Evolutionary conservation across 2,888 invertebrate species (phyloP).

Genomic region (Pristionchus maxplancki): DNA sequence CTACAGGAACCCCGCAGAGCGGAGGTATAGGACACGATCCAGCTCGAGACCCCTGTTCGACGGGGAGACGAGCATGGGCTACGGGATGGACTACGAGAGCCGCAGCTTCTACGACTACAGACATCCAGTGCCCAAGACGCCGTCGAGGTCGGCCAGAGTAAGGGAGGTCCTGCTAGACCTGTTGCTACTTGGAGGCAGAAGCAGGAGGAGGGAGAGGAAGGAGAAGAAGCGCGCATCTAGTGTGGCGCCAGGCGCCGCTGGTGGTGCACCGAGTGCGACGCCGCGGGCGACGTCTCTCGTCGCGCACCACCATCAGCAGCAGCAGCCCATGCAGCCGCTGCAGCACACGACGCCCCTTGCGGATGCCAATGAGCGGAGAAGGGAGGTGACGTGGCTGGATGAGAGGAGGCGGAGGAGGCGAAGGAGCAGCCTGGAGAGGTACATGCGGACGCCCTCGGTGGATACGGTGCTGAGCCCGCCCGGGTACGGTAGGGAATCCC

Average conservation of each 20-base stretch:
- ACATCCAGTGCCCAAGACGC: conserved; percentile 31
- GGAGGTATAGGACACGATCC: neutral
- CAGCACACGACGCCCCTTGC: neutral
- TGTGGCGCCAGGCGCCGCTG: neutral
- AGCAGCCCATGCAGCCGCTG: neutral
- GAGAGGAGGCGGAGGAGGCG: conserved; percentile 41
- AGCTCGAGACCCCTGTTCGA: neutral
- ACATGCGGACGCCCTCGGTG: conserved; percentile 50
- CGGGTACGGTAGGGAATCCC: neutral
- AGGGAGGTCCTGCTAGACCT: conserved; percentile 55
- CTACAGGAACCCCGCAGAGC: neutral
- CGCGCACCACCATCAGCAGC: neutral
- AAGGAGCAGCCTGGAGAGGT: neutral
- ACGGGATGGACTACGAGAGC: conserved; percentile 25
- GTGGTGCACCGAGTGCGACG: neutral
- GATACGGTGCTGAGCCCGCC: conserved; percentile 28
- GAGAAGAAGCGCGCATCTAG: conserved; percentile 34
- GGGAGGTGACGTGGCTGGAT: conserved; percentile 48
- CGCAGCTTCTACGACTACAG: neutral
- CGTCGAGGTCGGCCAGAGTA: conserved; percentile 50
- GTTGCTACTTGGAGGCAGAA: conserved; percentile 43
- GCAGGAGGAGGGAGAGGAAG: conserved; percentile 48
- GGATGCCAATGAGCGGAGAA: neutral
- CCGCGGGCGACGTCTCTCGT: conserved; percentile 19
- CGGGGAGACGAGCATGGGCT: conserved; percentile 38